Base-by-base conservation (phyloP, 2,888 invertebrate genomes). In the Eilema griseolum region DNA sequence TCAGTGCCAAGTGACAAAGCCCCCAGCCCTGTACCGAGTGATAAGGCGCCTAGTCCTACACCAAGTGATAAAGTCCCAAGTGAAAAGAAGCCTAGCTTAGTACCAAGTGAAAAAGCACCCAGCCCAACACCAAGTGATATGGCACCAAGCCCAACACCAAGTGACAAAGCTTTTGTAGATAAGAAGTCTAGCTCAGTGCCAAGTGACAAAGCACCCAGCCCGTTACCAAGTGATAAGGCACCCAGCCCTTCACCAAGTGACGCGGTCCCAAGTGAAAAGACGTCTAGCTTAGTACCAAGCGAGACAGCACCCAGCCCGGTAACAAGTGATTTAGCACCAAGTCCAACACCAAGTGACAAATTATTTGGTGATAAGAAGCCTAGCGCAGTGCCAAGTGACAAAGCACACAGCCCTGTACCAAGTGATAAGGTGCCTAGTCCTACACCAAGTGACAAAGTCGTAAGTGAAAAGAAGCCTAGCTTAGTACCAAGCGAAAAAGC, bases 371-470 rank as follows among this genome's bases (percentile, higher is more conserved):
- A 28, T 28, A 28, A 28, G 28, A 28, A 28, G 14, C 68, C 37
- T 1, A 69, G 61, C 24, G 37, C 57, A 31, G 69, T 70, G 57
- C 69, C 71, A 0, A 63, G 67, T 1, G 67, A 69, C 23, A 66
- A 72, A 41, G 59, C 33, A 20, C 56, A 41, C 4, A 66, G 70
- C 61, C 70, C 66, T 3, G 24, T 67, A 16, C 41, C 52, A 1
- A 74, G 31, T 14, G 61, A 65, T 4, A 62, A 56, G 3, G 63
- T 56, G 10, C 23, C 52, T 1, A 28, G 60, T 26, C 28, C 16
- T 2, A 8, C 23, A 2, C 60, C 28, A 52, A 72, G 24, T 10
- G 69, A 71, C 2, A 68, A 67, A 3, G 3, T 3, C 5, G 3
- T 5, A 5, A 5, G 3, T 28, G 28, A 28, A 5, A 28, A 28